Conservation (phyloP, 2,113 vertebrate species). For the Perccottus glenii region DNA sequence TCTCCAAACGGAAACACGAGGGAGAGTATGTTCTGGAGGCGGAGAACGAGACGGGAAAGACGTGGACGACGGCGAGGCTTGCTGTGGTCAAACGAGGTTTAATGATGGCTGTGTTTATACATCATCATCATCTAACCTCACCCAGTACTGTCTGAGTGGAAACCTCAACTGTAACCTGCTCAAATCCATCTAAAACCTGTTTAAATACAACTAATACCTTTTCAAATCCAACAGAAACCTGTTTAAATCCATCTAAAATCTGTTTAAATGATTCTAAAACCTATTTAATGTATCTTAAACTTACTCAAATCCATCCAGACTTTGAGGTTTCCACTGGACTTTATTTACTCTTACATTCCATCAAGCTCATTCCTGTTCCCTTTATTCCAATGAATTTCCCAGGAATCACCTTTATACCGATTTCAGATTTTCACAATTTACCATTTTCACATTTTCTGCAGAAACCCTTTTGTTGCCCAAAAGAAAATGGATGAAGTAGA, state of each 20-base stretch:
- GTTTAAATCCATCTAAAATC: no score
- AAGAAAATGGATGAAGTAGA: background rate
- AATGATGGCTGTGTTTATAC: constrained; percentile 77
- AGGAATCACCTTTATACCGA: background rate
- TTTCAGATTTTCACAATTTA: background rate
- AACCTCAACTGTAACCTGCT: background rate
- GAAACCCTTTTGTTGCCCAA: background rate
- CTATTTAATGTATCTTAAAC: no score
- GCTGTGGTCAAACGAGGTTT: constrained; percentile 92
- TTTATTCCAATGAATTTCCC: background rate
- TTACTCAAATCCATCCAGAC: background rate
- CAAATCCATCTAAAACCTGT: background rate
- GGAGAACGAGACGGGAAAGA: constrained; percentile 86
- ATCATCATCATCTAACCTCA: constrained; percentile 65
- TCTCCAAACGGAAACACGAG: constrained; percentile 82
- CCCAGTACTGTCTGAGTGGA: background rate
- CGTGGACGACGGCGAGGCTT: constrained; percentile 85
- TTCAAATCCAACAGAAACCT: no score
- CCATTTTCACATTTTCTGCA: background rate
- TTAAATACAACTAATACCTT: no score
- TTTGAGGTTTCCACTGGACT: background rate
- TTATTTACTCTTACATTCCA: background rate
- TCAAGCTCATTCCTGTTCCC: no score
- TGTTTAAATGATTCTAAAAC: no score
- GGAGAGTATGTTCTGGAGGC: constrained; percentile 91